Evolutionary conservation across 1,140 invertebrate genomes (phyloP).

Genomic region (Araneus ventricosus): DNA sequence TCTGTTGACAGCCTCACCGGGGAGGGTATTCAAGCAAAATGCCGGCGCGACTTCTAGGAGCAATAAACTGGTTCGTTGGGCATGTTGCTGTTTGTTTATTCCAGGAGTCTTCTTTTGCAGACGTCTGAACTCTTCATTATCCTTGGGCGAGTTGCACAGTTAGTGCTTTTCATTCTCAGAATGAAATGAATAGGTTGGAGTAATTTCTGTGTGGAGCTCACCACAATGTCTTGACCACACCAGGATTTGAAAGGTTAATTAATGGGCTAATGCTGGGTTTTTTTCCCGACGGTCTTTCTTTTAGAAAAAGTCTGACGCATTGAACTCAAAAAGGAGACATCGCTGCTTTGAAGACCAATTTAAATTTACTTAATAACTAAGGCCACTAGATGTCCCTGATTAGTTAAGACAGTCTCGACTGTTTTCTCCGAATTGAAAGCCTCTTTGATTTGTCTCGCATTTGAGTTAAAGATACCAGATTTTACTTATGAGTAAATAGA

Average conservation of each 20-base stretch:
- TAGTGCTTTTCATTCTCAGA: background rate
- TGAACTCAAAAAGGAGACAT: too few species aligned
- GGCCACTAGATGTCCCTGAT: too few species aligned
- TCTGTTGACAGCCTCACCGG: background rate
- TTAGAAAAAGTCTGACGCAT: too few species aligned
- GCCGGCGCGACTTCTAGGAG: slow-evolving; percentile 7
- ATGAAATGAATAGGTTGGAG: background rate
- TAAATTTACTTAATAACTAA: too few species aligned
- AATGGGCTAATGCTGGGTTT: background rate
- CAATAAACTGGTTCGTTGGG: background rate
- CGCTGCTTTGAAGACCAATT: too few species aligned
- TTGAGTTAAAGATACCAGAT: too few species aligned
- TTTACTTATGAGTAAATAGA: too few species aligned
- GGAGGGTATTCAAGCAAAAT: background rate
- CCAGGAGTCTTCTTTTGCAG: background rate
- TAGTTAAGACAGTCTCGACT: too few species aligned
- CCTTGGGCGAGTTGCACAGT: background rate
- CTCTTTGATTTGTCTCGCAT: too few species aligned
- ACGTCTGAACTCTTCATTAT: slow-evolving; percentile 24
- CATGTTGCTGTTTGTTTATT: slow-evolving; percentile 20
- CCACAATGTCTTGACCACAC: background rate
- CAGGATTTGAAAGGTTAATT: background rate
- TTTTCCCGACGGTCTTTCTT: too few species aligned
- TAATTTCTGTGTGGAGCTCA: background rate
- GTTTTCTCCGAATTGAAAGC: too few species aligned